Evolutionary conservation across 2,113 vertebrate species (phyloP).

Genomic region (Trogon surrucura): DNA sequence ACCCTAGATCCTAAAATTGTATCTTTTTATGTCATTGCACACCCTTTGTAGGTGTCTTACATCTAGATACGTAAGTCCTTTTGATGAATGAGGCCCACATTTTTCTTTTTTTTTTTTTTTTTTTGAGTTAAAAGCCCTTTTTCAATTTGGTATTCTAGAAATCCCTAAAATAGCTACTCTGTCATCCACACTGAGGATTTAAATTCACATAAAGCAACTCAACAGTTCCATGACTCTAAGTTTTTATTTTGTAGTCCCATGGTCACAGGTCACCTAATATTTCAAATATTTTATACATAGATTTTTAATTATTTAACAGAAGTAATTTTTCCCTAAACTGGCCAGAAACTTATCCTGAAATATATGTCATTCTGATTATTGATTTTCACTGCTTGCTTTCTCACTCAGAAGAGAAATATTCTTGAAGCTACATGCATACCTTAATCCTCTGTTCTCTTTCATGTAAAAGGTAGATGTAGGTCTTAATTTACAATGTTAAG

Average conservation of each 20-base stretch:
- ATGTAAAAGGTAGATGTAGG: neutral
- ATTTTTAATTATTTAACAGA: neutral
- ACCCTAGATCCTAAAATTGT: neutral
- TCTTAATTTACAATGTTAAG: neutral
- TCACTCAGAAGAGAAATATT: neutral
- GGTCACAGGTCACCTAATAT: neutral
- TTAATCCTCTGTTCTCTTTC: neutral
- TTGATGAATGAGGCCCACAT: neutral
- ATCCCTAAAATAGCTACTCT: neutral
- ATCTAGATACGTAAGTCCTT: neutral
- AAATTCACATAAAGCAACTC: neutral
- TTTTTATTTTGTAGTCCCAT: neutral
- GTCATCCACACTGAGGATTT: neutral
- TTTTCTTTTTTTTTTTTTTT: no score
- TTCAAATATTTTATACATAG: neutral
- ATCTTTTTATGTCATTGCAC: neutral
- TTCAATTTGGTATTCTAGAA: neutral
- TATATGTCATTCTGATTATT: neutral
- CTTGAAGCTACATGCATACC: neutral
- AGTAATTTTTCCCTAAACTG: neutral
- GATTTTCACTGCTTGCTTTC: neutral
- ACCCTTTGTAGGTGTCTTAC: neutral
- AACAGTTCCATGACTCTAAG: neutral
- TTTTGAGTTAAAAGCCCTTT: neutral
- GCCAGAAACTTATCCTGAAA: neutral